Base-by-base conservation (phyloP, 2,113 vertebrate species). In the Hirundichthys speculiger region DNA sequence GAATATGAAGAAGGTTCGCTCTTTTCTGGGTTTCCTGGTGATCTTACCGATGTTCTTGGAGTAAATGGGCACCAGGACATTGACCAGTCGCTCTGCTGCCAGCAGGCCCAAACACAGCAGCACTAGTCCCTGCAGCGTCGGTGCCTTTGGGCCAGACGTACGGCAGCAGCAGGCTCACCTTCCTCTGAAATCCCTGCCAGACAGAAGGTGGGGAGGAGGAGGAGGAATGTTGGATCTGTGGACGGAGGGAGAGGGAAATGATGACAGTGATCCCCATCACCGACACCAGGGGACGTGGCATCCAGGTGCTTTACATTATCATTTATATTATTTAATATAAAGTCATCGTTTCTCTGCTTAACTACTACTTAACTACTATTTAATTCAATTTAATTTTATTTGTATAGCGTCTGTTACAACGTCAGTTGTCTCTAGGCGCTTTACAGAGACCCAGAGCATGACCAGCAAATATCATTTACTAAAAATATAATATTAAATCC, bases 51-150 rank as follows among this genome's bases (percentile, higher is more conserved):
- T 96, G 63, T 95, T 92, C 71, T 93, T 96, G 75, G 94, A 95
- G 89, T 92, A 96, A 82, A 98, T 90, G 1, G 96, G 96, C 24
- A 98, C 96, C 0, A 96, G 93, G 59, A 98, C 91, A 0, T 97
- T 97, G 47, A 98, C 89, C 61, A 83, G 93, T 0, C 95, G 68
- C 65, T 97, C 96, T 40, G 93, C 49, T 0, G 86, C 92, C 88
- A 98, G 92, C 51, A 98, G 91, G 0, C 77, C 80, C 62, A 95
- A 75, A 77, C 95, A 98, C 62, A 96, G 73, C 43, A 98, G 75
- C 70, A 97, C 95, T 2, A 95, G 82, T 1, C 76, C 72, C 87
- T 97, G 96, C 54, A 98, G 92, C 1, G 64, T 46, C 0, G 56
- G 76, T 92, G 48, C 92, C 92, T 42, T 15, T 80, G 0, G 96